Evolutionary conservation across 1,140 invertebrate genomes (phyloP).

Genomic region (Tachypleus tridentatus): DNA sequence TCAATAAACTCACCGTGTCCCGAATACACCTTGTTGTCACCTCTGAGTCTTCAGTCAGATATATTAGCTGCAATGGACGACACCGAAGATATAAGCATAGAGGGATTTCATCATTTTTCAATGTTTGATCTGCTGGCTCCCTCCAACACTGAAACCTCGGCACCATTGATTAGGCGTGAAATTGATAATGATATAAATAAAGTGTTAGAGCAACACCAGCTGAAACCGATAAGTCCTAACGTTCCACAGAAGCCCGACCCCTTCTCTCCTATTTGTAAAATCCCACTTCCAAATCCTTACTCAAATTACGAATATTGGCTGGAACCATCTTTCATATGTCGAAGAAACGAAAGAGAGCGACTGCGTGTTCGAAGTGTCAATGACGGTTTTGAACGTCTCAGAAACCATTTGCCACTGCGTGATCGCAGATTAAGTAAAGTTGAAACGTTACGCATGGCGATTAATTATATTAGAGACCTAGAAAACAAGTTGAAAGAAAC

Average conservation of each 20-base stretch:
- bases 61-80: no score
- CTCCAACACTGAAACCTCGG: no score
- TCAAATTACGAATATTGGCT: slow-evolving; percentile 28
- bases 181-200: no score
- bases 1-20: no score
- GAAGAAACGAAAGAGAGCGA: slow-evolving; percentile 36
- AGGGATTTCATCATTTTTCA: no score
- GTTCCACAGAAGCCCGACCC: slow-evolving; percentile 20
- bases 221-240: no score
- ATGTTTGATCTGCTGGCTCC: no score
- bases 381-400: slow-evolving; percentile 63
- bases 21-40: no score
- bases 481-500: slow-evolving; percentile 30
- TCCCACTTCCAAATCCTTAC: slow-evolving; percentile 31
- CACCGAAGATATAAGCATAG: no score
- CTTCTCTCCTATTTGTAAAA: slow-evolving; percentile 32
- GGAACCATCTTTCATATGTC: slow-evolving; percentile 25
- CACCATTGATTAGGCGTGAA: no score
- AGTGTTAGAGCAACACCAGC: no score
- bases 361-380: slow-evolving; percentile 62
- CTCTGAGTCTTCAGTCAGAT: no score
- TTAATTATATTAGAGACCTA: slow-evolving; percentile 36
- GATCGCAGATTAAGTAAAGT: slow-evolving; percentile 40
- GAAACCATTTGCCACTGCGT: slow-evolving; percentile 50
- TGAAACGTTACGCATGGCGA: slow-evolving; percentile 37